Evolutionary conservation across 2,797 vertebrate genomes (phyloP), one percentile per base, ranked within the genome.

Genomic region (Sus cebifrons): DNA sequence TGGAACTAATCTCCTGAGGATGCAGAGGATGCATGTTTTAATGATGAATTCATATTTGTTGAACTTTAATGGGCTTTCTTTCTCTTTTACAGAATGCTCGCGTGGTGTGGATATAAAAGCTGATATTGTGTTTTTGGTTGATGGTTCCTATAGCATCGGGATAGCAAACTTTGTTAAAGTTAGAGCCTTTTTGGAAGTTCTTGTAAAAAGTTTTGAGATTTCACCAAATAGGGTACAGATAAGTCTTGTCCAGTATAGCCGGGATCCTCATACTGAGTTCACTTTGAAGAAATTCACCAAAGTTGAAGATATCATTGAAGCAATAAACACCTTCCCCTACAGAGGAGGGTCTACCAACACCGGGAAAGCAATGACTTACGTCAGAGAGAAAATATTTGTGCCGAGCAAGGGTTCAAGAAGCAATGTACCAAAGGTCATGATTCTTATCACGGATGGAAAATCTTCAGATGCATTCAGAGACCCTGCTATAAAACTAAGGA

Each of bases 71-170:
- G 18, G 13, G 0, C 27, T 65, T 97, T 98, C 18, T 97, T 98
- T 94, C 98, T 92, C 97, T 98, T 98, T 98, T 97, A 71, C 93
- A 99, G 99, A 99, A 96, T 99, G 99, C 96, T 99, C 99, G 52
- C 99, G 99, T 73, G 99, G 99, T 49, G 98, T 99, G 98, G 99
- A 99, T 90, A 99, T 99, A 88, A 99, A 99, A 97, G 99, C 99
- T 0, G 99, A 99, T 60, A 99, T 99, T 36, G 99, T 99, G 82
- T 99, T 99, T 96, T 98, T 99, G 98, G 99, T 99, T 11, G 99
- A 99, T 77, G 99, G 99, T n/a, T 99, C 99, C 86, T 99, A 99
- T 97, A 99, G 99, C 97, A 99, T 99, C 14, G 99, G 99, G 15
- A 98, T 99, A 27, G 98, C 99, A 93, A 99, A 99, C 98, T 99